Evolutionary conservation across 2,113 vertebrate genomes (phyloP), one percentile per base, ranked within the genome.

Genomic region (Pelvicachromis taeniatus): DNA sequence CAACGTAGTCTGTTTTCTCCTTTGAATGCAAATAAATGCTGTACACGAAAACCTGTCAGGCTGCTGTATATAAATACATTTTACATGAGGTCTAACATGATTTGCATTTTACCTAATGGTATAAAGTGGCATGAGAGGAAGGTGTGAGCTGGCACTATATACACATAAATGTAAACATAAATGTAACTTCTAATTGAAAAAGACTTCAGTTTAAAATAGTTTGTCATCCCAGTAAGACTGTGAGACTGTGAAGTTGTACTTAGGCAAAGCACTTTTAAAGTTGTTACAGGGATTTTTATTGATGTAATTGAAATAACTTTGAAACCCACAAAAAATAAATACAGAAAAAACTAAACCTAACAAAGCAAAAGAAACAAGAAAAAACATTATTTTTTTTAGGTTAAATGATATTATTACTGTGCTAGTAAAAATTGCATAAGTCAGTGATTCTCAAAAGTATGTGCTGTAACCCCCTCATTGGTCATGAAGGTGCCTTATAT

Each of bases 281-380:
- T 48, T 3, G 42, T 31, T 73, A 50, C 7, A 19, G 21, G 19
- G 40, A 48, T 73, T 48, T 48, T 73, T 29, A 29, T 73, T 31
- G 42, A 50, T 19, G 23, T 48, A 48, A 48, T 14, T 11, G 16
- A 50, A 73, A 73, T 73, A 73, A 73, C 68, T 45, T 50, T 73
- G 48, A 48, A 73, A 73, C 26, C 26, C 40, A 26, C 65, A 29
- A 73, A 73, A 0, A 29, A 42, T 29, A 40, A 70, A 48, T 73
- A 73, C 14, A 0, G 14, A 11, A 73, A 73, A 73, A 73, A 48
- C 40, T 0, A 0, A 73, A 48, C 23, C 40, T 48, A 73, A 48
- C 65, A 17, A 73, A 73, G 23, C 9, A 48, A 17, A 10, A 48
- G 9, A 17, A 40, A 40, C 2, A 8, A 5, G n/a, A 21, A 40